A percentile compares a stretch with the other conserved stretches of the same genome.
Conservation (phyloP, 2,888 invertebrate species). For the Chydorus sphaericus region DNA sequence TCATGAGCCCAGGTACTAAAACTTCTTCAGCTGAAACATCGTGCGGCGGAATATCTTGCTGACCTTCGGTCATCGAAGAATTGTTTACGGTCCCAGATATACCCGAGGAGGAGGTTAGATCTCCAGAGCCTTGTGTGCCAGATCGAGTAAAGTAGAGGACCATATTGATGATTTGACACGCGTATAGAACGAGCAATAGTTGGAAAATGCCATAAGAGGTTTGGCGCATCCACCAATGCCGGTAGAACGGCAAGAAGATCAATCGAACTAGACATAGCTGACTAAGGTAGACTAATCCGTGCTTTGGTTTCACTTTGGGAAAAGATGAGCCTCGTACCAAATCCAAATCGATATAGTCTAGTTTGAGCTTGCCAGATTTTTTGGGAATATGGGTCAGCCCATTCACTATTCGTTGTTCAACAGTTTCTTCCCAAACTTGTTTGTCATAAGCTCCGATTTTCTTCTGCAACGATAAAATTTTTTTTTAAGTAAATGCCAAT, state of each 20-base stretch:
- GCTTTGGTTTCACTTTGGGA: conserved; percentile 87
- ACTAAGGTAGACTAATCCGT: conserved; percentile 71
- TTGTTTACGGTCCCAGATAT: background rate
- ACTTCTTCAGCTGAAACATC: conserved; percentile 50
- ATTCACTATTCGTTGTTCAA: conserved; percentile 77
- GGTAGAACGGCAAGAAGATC: conserved; percentile 66
- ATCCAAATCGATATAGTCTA: conserved; percentile 90
- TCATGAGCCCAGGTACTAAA: conserved; percentile 52
- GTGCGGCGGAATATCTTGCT: conserved; percentile 25
- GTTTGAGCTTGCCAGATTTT: conserved; percentile 64
- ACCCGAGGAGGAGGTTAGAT: background rate
- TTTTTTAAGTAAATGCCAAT: no score
- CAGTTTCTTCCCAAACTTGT: conserved; percentile 91
- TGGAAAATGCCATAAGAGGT: conserved; percentile 61
- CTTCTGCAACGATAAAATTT: no score
- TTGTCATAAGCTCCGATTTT: conserved; percentile 95
- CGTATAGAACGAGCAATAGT: conserved; percentile 55
- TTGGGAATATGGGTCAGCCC: conserved; percentile 67
- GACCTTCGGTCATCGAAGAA: conserved; percentile 10
- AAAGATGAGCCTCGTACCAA: conserved; percentile 90
- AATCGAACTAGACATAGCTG: conserved; percentile 67
- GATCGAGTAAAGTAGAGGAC: conserved; percentile 33
- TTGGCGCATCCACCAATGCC: conserved; percentile 81
- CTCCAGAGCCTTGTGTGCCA: conserved; percentile 21
- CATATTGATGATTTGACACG: conserved; percentile 51